A percentile compares a stretch with the other conserved stretches of the same genome.
These are phyloP conservation scores for Phenacoccus solenopsis DNA, from an alignment of 1,140 invertebrate genomes.

Conservation along the genomic window DNA sequence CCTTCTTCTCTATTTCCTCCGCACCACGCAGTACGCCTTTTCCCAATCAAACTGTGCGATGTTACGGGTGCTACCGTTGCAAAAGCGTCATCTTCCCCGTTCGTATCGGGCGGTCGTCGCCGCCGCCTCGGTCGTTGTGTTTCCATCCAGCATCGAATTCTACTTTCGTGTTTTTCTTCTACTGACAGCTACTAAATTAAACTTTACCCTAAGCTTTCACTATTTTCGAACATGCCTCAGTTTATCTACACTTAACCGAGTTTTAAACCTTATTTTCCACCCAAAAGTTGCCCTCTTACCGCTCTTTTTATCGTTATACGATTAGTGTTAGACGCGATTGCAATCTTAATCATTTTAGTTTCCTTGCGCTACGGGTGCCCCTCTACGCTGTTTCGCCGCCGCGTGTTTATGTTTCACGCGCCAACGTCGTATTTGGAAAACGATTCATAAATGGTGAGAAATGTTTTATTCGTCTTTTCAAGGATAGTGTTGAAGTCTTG, in stretches of 20 bases:
- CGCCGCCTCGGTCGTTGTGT: neutral
- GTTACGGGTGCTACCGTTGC: slow-evolving; percentile 12
- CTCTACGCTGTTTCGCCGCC: too few relatives aligned
- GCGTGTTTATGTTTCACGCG: too few relatives aligned
- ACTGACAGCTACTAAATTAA: slow-evolving; percentile 18
- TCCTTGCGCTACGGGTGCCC: too few relatives aligned
- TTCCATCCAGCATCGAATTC: slow-evolving; percentile 9
- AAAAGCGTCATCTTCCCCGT: slow-evolving; percentile 12
- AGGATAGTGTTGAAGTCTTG: too few relatives aligned
- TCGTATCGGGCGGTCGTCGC: too few relatives aligned
- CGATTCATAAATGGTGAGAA: too few relatives aligned
- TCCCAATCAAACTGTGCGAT: slow-evolving; percentile 11
- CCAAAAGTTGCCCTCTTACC: neutral
- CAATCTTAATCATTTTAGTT: slow-evolving; percentile 18
- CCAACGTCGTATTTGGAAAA: too few relatives aligned
- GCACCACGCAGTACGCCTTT: neutral
- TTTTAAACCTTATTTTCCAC: slow-evolving; percentile 13
- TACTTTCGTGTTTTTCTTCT: slow-evolving; percentile 16
- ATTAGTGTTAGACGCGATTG: slow-evolving; percentile 17
- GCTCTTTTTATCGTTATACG: slow-evolving; percentile 9
- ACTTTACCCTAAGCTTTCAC: slow-evolving; percentile 17
- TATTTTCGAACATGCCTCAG: slow-evolving; percentile 16
- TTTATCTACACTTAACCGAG: slow-evolving; percentile 16
- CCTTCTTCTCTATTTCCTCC: neutral
- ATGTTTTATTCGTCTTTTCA: too few relatives aligned